Base-by-base conservation (phyloP, 2,797 vertebrate species). In the Phyllotis vaccarum region DNA sequence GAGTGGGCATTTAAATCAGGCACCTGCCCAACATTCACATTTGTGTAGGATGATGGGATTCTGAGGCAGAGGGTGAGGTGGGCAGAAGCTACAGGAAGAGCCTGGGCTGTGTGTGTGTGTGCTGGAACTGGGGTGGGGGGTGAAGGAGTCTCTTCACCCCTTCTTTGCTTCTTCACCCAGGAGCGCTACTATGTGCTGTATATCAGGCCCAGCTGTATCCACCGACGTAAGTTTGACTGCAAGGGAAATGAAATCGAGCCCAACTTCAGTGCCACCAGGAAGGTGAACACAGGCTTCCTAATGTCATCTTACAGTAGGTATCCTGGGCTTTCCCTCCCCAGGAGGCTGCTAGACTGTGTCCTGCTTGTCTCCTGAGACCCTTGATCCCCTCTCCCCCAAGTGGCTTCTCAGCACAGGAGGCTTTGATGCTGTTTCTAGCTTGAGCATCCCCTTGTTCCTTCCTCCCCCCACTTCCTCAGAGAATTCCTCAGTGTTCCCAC, bases 251-350 rank as follows among this genome's bases (percentile, higher is more conserved):
- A 99, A 97, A 98, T 99, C 0, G 99, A 99, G 96, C 99, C 99
- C 4, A 99, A 99, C 97, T 99, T 99, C 98, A 99, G 99, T 24
- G 98, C 99, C 81, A 99, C 98, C 86, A 98, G 95, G 96, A 99
- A 99, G 97, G 99, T 99, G 98, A 99, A 99, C 98, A 99, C 99
- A 0, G 99, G 99, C 96, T 99, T 98, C 98, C 99, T 99, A 66
- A 98, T 99, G 99, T 99, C 99, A 5, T 99, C 99, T 58, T 99
- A 99, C 98, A 99, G 99, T 99, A 98, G 98, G 99, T 98, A 82
- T 86, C 95, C 40, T 14, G 46, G 1, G 6, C 12, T 54, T 16
- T 60, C 7, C 19, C 11, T 62, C 40, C 40, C 46, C 52, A 0
- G 12, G 79, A 34, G 17, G 13, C 16, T 2, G 17, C 40, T 10